Base-by-base conservation (phyloP, 2,113 vertebrate species). In the Reinhardtius hippoglossoides region DNA sequence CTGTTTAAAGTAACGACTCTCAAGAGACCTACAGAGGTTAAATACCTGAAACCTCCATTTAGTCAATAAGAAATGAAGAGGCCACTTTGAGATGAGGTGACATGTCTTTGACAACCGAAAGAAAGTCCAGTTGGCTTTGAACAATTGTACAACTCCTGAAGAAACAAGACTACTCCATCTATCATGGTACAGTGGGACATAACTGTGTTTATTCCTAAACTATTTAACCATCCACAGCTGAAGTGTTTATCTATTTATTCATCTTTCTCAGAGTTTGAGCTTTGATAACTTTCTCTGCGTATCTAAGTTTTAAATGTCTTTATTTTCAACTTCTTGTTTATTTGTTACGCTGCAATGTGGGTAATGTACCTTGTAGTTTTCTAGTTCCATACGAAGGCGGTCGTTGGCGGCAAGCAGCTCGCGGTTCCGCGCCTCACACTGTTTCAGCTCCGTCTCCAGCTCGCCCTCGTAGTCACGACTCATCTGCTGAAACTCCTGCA, bases 381-480 rank as follows among this genome's bases (percentile, higher is more conserved):
- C 98, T 59, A 98, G 92, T n/a, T 99, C 97, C 94, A 94, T 87
- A 2, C 94, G 92, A 5, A 99, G 94, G 9, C 94, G 95, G 81
- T 92, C 95, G 84, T 97, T 99, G 35, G 96, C 91, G 0, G 95
- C 86, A 1, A 97, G 90, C 0, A 99, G 95, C n/a, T 98, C 97
- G 0, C 95, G 92, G 91, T 98, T 99, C 71, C 95, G 93, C 2
- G 89, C 89, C 80, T 99, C 98, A 0, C 91, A 95, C 50, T 98
- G 97, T 14, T 98, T 97, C 67, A 99, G 92, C 87, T 99, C 97
- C 0, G 93, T 88, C 92, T 99, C 97, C 91, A 99, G 90, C 52
- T 99, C 98, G 0, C 95, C 96, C 87, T 99, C 98, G 3, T 98
- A 98, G 72, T 99, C 97, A 8, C 96, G 92, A 83, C 97, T 99